Conservation (phyloP, 2,888 invertebrate genomes). For the Gandaritis pyraliata region DNA sequence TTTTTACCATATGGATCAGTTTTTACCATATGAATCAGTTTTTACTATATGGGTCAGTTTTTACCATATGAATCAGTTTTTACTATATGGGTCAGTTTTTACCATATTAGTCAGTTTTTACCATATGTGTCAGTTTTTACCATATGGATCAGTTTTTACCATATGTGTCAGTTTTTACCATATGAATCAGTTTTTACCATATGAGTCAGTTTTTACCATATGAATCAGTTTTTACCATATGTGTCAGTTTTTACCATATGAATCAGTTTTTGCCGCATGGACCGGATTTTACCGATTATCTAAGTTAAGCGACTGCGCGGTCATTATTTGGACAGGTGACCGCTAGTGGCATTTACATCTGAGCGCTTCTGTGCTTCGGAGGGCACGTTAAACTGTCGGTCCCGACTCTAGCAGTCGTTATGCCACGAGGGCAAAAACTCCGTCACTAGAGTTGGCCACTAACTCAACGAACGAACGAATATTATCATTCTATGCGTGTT, state of each 20-base stretch:
- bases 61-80: background rate
- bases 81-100: slow-evolving; percentile 52
- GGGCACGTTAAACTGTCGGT: too few relatives aligned
- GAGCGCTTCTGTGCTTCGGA: too few relatives aligned
- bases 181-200: background rate
- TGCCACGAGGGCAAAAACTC: too few relatives aligned
- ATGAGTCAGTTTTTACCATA: slow-evolving; percentile 49
- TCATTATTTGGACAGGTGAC: too few relatives aligned
- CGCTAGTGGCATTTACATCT: too few relatives aligned
- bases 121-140: slow-evolving; percentile 52
- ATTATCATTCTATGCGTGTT: too few relatives aligned
- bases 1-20: background rate
- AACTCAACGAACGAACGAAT: too few relatives aligned
- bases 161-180: slow-evolving; percentile 51
- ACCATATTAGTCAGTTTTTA: background rate
- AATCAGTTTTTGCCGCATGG: background rate
- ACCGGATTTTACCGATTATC: background rate
- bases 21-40: too few relatives aligned
- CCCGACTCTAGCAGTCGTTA: too few relatives aligned
- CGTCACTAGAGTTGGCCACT: too few relatives aligned
- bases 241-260: slow-evolving; percentile 47
- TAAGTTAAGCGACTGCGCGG: too few relatives aligned
- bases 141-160: background rate
- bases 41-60: too few relatives aligned
- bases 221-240: background rate